These are phyloP conservation scores for Euglossa dilemma DNA, from an alignment of 1,140 invertebrate species.

Conservation along the genomic window DNA sequence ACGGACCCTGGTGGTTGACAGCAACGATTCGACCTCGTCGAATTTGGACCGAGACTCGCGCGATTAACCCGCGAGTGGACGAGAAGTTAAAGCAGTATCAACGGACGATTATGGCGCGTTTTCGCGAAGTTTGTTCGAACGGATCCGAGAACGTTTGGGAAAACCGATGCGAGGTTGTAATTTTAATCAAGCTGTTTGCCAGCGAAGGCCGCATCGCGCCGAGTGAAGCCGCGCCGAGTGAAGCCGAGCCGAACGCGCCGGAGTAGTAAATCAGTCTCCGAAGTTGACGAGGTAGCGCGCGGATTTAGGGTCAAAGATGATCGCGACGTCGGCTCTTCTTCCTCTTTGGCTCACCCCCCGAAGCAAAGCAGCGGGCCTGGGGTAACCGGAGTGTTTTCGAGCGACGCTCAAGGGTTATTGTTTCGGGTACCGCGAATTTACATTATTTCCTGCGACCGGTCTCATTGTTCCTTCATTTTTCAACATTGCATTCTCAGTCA, in stretches of 20 bases:
- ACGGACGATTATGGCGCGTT: not conserved
- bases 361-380: constrained; percentile 12
- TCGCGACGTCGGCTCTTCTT: constrained; percentile 41
- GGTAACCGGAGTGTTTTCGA: constrained; percentile 63
- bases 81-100: not conserved
- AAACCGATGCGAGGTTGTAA: constrained; percentile 2
- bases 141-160: not conserved
- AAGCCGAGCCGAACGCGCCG: constrained; percentile 25
- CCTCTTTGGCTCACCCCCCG: constrained; percentile 20
- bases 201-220: no score
- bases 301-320: constrained; percentile 65
- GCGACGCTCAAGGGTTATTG: constrained; percentile 67
- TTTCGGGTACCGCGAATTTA: constrained; percentile 67
- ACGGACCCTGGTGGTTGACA: no score
- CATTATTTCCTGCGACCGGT: constrained; percentile 67
- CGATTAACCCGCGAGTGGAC: not conserved
- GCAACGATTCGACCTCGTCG: not conserved
- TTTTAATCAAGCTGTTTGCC: constrained; percentile 37
- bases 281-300: constrained; percentile 40
- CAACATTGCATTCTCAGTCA: constrained; percentile 63
- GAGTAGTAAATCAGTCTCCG: constrained; percentile 44
- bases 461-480: constrained; percentile 68
- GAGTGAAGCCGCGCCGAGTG: no score
- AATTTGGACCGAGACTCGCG: not conserved
- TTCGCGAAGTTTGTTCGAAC: not conserved